phyloP scores from a whole-genome alignment of 2,888 invertebrate species.

The Parnassius smintheus region DNA sequence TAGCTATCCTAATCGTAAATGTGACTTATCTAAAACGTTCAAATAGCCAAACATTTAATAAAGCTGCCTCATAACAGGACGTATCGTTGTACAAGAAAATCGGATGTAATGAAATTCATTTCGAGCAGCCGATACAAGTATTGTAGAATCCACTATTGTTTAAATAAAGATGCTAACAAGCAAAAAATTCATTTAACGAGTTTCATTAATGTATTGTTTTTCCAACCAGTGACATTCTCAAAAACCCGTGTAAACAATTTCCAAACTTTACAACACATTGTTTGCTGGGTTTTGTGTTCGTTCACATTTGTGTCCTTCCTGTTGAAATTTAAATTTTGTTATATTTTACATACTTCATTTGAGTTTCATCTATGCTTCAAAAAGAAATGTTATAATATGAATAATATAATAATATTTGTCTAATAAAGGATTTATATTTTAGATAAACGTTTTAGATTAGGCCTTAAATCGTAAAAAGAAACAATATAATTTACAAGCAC shows the following conservation, averaged over 20 bases:
- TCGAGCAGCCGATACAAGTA: too few species aligned
- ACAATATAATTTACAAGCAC: slow-evolving; percentile 2
- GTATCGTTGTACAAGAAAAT: neutral
- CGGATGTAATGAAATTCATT: too few species aligned
- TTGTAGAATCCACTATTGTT: too few species aligned
- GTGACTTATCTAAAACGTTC: slow-evolving; percentile 14
- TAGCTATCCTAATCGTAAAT: slow-evolving; percentile 4
- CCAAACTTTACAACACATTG: slow-evolving; percentile 4
- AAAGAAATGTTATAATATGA: too few species aligned
- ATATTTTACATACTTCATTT: too few species aligned
- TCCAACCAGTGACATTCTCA: neutral
- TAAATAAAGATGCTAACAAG: too few species aligned
- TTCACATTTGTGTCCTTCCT: neutral
- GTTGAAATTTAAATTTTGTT: neutral
- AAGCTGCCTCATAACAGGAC: slow-evolving; percentile 11
- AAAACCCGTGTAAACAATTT: slow-evolving; percentile 22
- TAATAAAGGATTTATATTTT: neutral
- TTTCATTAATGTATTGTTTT: too few species aligned
- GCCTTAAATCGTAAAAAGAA: slow-evolving; percentile 3
- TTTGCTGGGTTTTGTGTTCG: slow-evolving; percentile 1
- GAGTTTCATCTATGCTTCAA: too few species aligned
- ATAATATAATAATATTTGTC: neutral
- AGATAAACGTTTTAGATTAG: neutral
- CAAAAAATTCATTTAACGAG: too few species aligned
- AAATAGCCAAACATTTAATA: neutral